Conservation (phyloP, 1,140 invertebrate species). For the Orchesella cincta region DNA sequence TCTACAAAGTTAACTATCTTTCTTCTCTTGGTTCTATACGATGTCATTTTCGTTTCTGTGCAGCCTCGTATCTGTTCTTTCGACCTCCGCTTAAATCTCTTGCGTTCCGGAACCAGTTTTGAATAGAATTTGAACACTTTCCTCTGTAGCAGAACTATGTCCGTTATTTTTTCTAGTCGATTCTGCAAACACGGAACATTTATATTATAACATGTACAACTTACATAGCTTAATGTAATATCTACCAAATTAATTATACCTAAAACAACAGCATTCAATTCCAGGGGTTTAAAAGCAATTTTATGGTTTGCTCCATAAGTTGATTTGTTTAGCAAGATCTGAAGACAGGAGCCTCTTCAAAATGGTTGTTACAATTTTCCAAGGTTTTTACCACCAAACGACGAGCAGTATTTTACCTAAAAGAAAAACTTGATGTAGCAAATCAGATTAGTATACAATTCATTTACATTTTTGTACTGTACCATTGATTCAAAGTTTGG, state of each 20-base stretch:
- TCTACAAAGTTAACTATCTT: background rate
- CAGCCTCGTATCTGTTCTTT: background rate
- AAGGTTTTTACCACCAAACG: background rate
- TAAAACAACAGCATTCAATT: background rate
- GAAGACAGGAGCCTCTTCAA: background rate
- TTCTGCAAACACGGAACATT: background rate
- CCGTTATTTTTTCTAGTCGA: background rate
- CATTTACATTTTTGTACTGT: background rate
- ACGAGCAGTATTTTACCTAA: background rate
- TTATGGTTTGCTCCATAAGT: background rate
- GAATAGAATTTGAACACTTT: background rate
- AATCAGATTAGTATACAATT: background rate
- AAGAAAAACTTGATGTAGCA: background rate
- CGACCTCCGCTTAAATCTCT: background rate
- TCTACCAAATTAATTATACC: background rate
- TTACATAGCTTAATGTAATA: background rate
- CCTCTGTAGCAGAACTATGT: background rate
- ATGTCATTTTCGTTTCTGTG: background rate
- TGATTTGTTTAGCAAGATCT: background rate
- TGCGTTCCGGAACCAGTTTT: background rate
- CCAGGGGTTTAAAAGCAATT: background rate
- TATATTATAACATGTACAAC: background rate
- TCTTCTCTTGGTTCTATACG: background rate
- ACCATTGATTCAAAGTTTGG: background rate
- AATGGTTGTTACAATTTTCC: background rate